Conservation (phyloP, 2,113 vertebrate species). For the Ovibos moschatus region DNA sequence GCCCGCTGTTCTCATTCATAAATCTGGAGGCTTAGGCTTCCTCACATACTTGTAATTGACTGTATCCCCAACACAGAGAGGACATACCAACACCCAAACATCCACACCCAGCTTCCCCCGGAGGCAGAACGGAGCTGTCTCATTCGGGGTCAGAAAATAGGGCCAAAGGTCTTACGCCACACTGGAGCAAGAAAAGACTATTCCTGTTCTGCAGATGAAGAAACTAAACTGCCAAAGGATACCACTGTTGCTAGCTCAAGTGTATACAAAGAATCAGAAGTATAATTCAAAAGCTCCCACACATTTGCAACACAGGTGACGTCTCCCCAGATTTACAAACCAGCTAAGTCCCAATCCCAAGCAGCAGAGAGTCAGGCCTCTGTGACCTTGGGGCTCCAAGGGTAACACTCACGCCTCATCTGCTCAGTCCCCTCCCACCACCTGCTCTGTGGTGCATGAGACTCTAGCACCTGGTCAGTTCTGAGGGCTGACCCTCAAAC, state of each 20-base stretch:
- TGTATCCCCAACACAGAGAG: background rate
- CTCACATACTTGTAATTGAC: background rate
- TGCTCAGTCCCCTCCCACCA: background rate
- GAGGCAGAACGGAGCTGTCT: background rate
- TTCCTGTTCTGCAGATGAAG: background rate
- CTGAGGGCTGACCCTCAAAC: background rate
- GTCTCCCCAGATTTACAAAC: background rate
- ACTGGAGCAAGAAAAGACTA: background rate
- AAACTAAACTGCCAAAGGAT: background rate
- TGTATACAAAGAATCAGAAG: background rate
- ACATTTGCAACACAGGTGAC: background rate
- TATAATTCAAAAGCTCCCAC: background rate
- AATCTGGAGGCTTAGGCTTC: background rate
- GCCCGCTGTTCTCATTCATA: background rate
- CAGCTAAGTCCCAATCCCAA: background rate
- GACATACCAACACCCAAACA: background rate
- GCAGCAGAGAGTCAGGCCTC: background rate
- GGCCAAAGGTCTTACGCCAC: too few species aligned
- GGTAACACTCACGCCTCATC: rapidly evolving
- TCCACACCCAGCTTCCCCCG: background rate
- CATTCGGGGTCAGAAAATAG: background rate
- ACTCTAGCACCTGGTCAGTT: background rate
- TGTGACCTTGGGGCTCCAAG: background rate
- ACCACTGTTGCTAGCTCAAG: background rate
- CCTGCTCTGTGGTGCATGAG: background rate